phyloP scores from a whole-genome alignment of 2,113 vertebrate species.

The Pagrus major region DNA sequence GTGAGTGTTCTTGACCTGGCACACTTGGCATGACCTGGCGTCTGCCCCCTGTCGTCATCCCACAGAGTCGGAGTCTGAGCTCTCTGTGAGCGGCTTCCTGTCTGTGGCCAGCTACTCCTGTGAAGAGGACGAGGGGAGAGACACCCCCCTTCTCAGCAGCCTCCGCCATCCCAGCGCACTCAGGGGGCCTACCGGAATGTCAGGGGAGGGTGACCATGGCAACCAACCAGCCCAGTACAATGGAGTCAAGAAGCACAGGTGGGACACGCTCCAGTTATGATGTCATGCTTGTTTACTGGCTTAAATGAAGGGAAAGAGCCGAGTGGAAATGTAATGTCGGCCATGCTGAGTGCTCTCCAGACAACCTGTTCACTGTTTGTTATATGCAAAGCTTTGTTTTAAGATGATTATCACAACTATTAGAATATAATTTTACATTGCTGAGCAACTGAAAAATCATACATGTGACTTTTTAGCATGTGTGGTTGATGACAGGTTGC shows the following conservation, averaged over 20 bases:
- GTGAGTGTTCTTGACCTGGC: conserved; percentile 41
- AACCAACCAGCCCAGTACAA: conserved; percentile 88
- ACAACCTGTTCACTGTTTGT: not conserved
- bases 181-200: conserved; percentile 83
- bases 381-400: not conserved
- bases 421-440: not conserved
- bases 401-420: not conserved
- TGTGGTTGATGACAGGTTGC: conserved; percentile 17
- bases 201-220: conserved; percentile 89
- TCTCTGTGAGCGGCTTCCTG: conserved; percentile 91
- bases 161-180: conserved; percentile 69
- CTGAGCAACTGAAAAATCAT: not conserved
- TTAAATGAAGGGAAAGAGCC: conserved; percentile 28
- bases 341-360: not conserved
- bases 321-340: not conserved
- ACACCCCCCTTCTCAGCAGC: conserved; percentile 72
- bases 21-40: conserved; percentile 51
- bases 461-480: not conserved
- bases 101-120: conserved; percentile 84
- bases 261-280: conserved; percentile 74
- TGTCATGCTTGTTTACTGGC: conserved; percentile 66
- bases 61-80: conserved; percentile 91
- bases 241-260: conserved; percentile 96
- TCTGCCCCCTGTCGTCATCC: conserved; percentile 70
- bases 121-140: conserved; percentile 84